A percentile compares a stretch with the other conserved stretches of the same genome.
These are phyloP conservation scores for Regulus satrapa DNA, from an alignment of 2,113 vertebrate genomes.

Conservation along the genomic window DNA sequence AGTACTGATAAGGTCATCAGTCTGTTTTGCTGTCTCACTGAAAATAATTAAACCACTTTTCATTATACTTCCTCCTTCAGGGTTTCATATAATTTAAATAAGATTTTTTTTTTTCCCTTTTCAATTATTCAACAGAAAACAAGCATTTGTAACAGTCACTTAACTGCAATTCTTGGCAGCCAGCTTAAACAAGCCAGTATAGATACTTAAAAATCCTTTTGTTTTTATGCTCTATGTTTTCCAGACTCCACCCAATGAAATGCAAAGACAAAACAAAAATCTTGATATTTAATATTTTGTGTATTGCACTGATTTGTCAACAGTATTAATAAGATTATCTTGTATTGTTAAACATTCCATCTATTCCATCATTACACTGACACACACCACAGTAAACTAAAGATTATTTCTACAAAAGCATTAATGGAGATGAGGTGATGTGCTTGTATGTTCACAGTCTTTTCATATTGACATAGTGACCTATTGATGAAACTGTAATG, in stretches of 20 bases:
- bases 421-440: not conserved
- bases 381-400: not conserved
- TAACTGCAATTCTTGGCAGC: not conserved
- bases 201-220: not conserved
- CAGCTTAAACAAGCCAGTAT: not conserved
- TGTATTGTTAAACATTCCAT: not conserved
- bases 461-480: not conserved
- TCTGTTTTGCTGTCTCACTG: constrained; percentile 9
- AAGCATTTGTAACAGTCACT: not conserved
- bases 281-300: not conserved
- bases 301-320: not conserved
- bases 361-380: not conserved
- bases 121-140: constrained; percentile 13
- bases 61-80: not conserved
- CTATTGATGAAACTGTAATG: not conserved
- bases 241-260: not conserved
- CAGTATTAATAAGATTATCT: not conserved
- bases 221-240: not conserved
- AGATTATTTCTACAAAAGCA: not conserved
- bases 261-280: not conserved
- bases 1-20: not conserved
- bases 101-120: not conserved
- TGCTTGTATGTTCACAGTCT: not conserved
- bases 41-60: constrained; percentile 3
- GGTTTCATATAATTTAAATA: not conserved